Base-by-base conservation (phyloP, 2,113 vertebrate species). In the Lamprologus speciosus region DNA sequence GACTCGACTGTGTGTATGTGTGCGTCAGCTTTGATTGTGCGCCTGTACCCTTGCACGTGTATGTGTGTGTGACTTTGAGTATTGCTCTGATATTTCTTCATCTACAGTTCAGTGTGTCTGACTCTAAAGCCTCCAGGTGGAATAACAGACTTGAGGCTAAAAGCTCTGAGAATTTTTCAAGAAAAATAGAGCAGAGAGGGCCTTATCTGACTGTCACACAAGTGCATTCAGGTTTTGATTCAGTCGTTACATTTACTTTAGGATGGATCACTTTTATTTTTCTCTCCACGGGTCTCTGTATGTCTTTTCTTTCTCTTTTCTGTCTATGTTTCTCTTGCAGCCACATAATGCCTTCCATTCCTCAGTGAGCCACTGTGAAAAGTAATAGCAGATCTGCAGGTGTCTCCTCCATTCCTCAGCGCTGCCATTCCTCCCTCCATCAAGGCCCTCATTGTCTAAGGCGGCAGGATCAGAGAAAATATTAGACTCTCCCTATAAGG, bases 381-480 rank as follows among this genome's bases (percentile, higher is more conserved):
- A 81, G 70, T 87, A 88, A 92, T 81, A 87, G 80, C 84, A 83
- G 83, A 87, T 92, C 91, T 84, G 84, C 80, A 83, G 78, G 58
- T 81, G 17, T 51, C 86, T 80, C 37, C 87, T 90, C 57, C 84
- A 92, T 93, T 93, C 87, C 89, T 86, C 80, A 63, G 60, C 14
- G 11, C 40, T 13, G 17, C 85, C 80, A 35, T 85, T 85, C 85
- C 70, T 85, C 82, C 73, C 51, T 85, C 83, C 58, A 85, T 93
- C 92, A 95, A 94, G 86, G 92, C 91, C 90, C 70, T 85, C 92
- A 89, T 93, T 95, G 94, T 95, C 83, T 89, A 54, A 47, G 37
- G 85, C 57, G 60, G 85, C 84, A 65, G 54, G 83, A 91, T 94
- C 84, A 91, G 87, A 92, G 75, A 87, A 57, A 90, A 93, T 84